Evolutionary conservation across 2,113 vertebrate species (phyloP), one percentile per base, ranked within the genome.

Genomic region (Syngnathus floridae): DNA sequence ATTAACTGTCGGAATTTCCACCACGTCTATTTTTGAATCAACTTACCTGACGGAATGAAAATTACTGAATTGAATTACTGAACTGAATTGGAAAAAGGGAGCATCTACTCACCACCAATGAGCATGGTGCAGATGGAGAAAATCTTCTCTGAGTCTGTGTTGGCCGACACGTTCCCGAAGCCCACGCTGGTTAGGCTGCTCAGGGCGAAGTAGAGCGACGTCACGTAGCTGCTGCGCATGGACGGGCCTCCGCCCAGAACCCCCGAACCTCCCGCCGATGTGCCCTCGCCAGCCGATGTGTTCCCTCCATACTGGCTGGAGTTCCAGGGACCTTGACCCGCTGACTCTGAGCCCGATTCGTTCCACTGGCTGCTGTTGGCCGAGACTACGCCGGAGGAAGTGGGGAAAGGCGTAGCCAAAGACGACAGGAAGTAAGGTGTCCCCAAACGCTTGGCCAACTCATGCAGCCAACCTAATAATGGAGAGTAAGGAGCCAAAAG

Each of bases 51-150:
- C 3, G 26, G 26, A 31, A 31, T 31, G 26, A 3, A 31, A 31
- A 31, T 31, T 2, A 31, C 3, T 31, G 26, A 31, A 31, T 31
- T 31, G 26, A 31, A 31, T 31, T 31, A 31, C 26, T 31, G 2
- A 21, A 51, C 19, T 10, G 7, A n/a, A 51, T 19, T 51, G n/a
- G 19, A 1, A 51, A 49, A 51, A 51, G 9, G 19, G 7, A 51
- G 48, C 12, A 41, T 14, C 31, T 14, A 38, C 87, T 84, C 66
- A 93, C 92, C 92, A 86, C 92, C 92, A 26, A 93, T 91, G 54
- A 93, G 85, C 92, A 93, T 93, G 65, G 92, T 92, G 85, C 91
- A 93, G 74, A 93, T 92, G 74, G 92, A 93, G 81, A 92, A 93
- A 77, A 93, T 92, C 82, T 93, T 93, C 84, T 93, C 92, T 0